Evolutionary conservation across 2,888 invertebrate genomes (phyloP).

Genomic region (Chrysolina haemoptera): DNA sequence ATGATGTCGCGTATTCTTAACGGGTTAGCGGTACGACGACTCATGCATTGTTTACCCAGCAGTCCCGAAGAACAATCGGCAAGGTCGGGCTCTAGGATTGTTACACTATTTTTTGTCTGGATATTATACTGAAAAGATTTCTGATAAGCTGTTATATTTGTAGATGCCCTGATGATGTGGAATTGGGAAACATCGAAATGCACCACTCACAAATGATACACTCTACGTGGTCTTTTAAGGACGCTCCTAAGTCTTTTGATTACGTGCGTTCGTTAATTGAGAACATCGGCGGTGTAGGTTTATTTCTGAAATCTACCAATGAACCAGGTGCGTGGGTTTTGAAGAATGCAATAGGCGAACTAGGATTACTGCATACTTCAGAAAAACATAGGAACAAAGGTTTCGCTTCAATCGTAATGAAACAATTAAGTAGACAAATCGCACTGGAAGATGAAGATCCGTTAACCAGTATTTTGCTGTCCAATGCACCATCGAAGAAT

Average conservation of each 20-base stretch:
- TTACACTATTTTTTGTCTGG: too few relatives aligned
- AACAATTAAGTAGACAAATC: constrained; percentile 61
- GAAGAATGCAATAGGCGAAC: constrained; percentile 62
- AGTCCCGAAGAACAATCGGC: too few relatives aligned
- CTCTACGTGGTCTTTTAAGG: neutral
- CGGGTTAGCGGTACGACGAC: too few relatives aligned
- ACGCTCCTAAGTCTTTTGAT: neutral
- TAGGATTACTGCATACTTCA: constrained; percentile 64
- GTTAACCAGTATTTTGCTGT: constrained; percentile 58
- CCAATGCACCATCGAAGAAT: constrained; percentile 62
- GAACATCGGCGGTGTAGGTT: constrained; percentile 64
- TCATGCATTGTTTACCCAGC: too few relatives aligned
- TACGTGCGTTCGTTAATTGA: constrained; percentile 53
- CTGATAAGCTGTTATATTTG: neutral
- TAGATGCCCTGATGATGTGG: neutral
- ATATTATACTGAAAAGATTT: too few relatives aligned
- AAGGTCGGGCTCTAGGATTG: too few relatives aligned
- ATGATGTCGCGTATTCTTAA: too few relatives aligned
- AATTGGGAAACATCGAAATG: neutral
- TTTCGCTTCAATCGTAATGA: constrained; percentile 64
- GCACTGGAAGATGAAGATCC: constrained; percentile 61
- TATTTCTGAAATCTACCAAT: constrained; percentile 63
- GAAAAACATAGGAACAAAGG: constrained; percentile 64
- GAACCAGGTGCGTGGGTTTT: constrained; percentile 66
- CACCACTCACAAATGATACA: neutral